phyloP scores from a whole-genome alignment of 2,888 invertebrate genomes.

The Trachelus iudaicus region DNA sequence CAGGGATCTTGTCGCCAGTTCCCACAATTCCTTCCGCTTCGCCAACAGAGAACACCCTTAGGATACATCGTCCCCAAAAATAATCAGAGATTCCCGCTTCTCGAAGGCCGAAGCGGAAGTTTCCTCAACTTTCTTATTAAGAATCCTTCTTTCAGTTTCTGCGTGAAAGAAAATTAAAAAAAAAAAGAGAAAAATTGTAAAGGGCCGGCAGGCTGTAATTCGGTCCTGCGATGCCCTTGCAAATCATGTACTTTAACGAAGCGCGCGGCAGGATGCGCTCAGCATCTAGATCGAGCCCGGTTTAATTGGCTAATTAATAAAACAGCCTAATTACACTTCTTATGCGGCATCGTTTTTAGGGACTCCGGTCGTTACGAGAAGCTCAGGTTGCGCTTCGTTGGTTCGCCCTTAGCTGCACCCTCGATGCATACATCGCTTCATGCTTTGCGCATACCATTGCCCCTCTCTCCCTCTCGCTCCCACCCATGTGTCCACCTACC shows the following conservation, averaged over 20 bases:
- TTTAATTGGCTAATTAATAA: conserved; percentile 63
- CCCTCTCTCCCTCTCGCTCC: not conserved
- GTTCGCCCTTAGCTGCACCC: conserved; percentile 10
- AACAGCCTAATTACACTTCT: conserved; percentile 50
- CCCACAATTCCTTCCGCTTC: not conserved
- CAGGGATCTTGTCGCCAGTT: not conserved
- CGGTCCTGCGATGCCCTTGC: conserved; percentile 26
- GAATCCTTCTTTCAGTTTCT: too few species aligned
- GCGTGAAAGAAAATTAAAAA: too few species aligned
- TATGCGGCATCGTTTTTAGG: conserved; percentile 43
- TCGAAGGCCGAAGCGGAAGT: not conserved
- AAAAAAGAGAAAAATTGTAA: not conserved
- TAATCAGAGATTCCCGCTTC: not conserved
- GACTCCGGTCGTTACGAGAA: conserved; percentile 22
- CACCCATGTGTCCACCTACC: not conserved
- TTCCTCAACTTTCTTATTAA: not conserved
- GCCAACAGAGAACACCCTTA: not conserved
- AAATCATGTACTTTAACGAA: conserved; percentile 57
- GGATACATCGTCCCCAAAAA: not conserved
- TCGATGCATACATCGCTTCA: not conserved
- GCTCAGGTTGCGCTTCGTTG: conserved; percentile 35
- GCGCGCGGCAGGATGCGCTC: conserved; percentile 51
- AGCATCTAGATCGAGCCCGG: conserved; percentile 52
- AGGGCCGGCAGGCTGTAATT: not conserved
- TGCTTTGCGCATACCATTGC: not conserved